These are phyloP conservation scores for Amia ocellicauda DNA, from an alignment of 2,113 vertebrate species.

Conservation along the genomic window DNA sequence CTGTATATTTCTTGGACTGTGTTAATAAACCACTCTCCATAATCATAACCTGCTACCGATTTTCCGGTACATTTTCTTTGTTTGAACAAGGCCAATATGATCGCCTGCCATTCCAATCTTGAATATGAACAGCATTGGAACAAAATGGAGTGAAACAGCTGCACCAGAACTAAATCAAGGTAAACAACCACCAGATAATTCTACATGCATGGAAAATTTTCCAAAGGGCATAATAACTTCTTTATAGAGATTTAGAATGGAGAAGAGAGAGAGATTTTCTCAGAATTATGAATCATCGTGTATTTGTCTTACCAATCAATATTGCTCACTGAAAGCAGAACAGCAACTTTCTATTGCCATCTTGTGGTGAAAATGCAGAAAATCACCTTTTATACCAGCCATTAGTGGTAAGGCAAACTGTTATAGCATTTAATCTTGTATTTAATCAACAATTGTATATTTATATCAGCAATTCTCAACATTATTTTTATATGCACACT, in stretches of 20 bases:
- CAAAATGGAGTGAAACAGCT: slow-evolving; percentile 42
- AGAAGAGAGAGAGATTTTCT: slow-evolving; percentile 24
- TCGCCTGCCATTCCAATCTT: slow-evolving; percentile 23
- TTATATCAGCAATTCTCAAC: not conserved
- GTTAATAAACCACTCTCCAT: slow-evolving; percentile 47
- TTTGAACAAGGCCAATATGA: slow-evolving; percentile 56
- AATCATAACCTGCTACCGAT: slow-evolving; percentile 55
- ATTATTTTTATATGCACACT: not conserved
- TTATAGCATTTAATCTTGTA: no score
- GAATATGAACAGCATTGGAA: slow-evolving; percentile 27
- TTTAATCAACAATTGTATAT: not conserved
- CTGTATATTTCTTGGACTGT: slow-evolving; percentile 54
- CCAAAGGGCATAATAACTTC: slow-evolving; percentile 33
- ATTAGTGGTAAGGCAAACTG: no score
- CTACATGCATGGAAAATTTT: slow-evolving; percentile 28
- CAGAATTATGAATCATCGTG: slow-evolving; percentile 34
- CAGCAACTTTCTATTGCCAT: slow-evolving; percentile 9
- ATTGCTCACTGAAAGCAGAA: slow-evolving; percentile 22
- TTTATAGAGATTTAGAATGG: slow-evolving; percentile 25
- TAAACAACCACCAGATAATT: slow-evolving; percentile 40
- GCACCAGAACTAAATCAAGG: slow-evolving; percentile 34
- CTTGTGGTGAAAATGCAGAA: slow-evolving; percentile 13
- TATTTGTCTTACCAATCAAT: slow-evolving; percentile 19
- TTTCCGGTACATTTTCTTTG: slow-evolving; percentile 43
- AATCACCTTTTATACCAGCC: no score